Percentiles rank a stretch among this genome's conserved stretches.
Conservation (phyloP, 37 sponge, comb jelly and placozoan species). For the Aphrocallistes beatrix region DNA sequence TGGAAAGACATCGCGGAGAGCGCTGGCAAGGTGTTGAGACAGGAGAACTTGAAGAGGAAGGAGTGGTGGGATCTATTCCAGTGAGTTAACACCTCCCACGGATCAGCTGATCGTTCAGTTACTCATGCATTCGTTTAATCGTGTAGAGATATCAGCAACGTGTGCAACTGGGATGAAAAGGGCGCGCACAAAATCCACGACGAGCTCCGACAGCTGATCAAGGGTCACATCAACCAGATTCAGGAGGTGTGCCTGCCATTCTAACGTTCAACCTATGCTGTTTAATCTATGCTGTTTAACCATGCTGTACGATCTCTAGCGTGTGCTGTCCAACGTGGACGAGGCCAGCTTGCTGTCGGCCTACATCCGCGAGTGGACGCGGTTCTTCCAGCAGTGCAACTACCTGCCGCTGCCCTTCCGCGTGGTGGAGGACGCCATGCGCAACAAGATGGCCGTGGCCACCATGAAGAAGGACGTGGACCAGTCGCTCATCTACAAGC, state of each 20-base stretch:
- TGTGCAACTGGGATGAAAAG: constrained; percentile 84
- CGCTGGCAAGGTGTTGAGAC: neutral
- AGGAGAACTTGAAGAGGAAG: neutral
- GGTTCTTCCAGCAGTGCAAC: constrained; percentile 72
- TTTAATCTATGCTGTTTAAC: too few relatives aligned
- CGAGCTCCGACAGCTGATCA: constrained; percentile 28
- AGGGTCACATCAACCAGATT: neutral
- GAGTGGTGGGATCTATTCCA: constrained; percentile 19
- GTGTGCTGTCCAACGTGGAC: constrained; percentile 51
- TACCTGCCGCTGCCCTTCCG: constrained; percentile 78
- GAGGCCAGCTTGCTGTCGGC: constrained; percentile 68
- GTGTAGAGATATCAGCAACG: constrained; percentile 70
- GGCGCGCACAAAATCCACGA: constrained; percentile 55
- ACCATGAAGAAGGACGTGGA: neutral
- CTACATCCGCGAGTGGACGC: constrained; percentile 74
- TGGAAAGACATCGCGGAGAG: neutral
- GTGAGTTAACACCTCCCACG: constrained; percentile 5
- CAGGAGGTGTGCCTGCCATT: too few relatives aligned
- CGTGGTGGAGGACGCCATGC: constrained; percentile 16
- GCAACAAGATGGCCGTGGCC: constrained; percentile 4
- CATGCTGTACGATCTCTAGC: constrained; percentile 8
- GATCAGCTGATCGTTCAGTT: neutral
- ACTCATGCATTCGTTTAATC: neutral
- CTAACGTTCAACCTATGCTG: too few relatives aligned
- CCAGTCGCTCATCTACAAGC: constrained; percentile 22